phyloP scores from a whole-genome alignment of 2,113 vertebrate species.

The Sylvia atricapilla region DNA sequence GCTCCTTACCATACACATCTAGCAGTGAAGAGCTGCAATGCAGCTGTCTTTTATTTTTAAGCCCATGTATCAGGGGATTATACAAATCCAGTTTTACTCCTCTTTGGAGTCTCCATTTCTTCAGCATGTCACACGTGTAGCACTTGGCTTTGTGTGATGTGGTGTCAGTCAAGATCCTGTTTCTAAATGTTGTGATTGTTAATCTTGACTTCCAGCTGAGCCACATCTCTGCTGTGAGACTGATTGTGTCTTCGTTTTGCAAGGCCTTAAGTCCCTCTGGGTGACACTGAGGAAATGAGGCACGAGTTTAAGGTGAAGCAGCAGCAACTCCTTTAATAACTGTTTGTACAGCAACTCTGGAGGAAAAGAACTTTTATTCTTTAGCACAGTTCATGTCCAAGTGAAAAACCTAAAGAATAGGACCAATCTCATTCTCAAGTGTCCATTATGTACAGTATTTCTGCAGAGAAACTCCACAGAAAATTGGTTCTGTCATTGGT shows the following conservation, averaged over 20 bases:
- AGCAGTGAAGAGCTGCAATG: not conserved
- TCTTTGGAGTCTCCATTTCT: not conserved
- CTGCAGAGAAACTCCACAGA: not conserved
- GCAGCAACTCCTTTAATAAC: not conserved
- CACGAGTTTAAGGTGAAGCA: not conserved
- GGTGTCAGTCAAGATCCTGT: not conserved
- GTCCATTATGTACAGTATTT: not conserved
- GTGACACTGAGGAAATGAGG: not conserved
- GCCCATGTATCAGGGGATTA: not conserved
- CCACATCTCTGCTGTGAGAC: not conserved
- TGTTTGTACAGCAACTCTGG: not conserved
- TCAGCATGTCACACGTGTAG: not conserved
- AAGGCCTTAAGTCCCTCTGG: not conserved
- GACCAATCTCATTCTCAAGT: not conserved
- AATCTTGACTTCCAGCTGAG: not conserved
- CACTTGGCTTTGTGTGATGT: not conserved
- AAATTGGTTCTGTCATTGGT: not conserved
- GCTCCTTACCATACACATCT: not conserved
- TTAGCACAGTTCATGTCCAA: not conserved
- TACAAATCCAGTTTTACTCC: not conserved
- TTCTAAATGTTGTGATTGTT: not conserved
- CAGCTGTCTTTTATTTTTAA: not conserved
- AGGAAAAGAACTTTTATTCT: not conserved
- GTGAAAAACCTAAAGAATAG: not conserved
- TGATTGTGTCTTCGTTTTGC: not conserved